A percentile compares a stretch with the other conserved stretches of the same genome.
These are phyloP conservation scores for Sciurus niger DNA, from an alignment of 2,113 vertebrate genomes.

Conservation along the genomic window DNA sequence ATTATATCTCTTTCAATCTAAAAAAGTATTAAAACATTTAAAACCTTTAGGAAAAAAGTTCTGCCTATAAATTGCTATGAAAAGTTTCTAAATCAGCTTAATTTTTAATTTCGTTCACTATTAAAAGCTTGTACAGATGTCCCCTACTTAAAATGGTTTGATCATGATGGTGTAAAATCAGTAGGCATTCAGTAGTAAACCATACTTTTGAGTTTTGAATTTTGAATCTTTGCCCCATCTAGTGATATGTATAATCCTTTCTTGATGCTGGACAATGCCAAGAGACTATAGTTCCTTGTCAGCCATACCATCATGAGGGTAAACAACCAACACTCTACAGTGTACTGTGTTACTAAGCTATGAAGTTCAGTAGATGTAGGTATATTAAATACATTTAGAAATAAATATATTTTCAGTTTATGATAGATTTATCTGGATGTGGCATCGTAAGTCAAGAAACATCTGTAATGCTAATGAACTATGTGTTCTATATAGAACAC, in stretches of 20 bases:
- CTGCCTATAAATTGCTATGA: not conserved
- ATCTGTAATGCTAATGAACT: not conserved
- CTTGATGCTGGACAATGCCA: not conserved
- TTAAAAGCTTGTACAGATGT: not conserved
- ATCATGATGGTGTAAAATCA: not conserved
- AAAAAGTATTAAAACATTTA: not conserved
- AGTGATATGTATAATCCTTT: not conserved
- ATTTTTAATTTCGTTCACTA: conserved; percentile 47
- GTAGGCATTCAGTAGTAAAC: not conserved
- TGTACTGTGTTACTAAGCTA: not conserved
- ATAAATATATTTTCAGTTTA: not conserved
- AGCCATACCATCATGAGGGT: not conserved
- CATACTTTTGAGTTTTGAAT: conserved; percentile 1
- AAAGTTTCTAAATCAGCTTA: conserved; percentile 47
- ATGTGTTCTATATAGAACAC: not conserved
- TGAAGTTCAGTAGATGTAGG: not conserved
- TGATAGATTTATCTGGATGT: not conserved
- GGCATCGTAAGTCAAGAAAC: not conserved
- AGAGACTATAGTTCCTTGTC: not conserved
- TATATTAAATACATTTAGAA: not conserved
- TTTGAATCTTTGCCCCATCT: not conserved
- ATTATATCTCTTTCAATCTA: not conserved
- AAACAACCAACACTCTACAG: too few relatives aligned
- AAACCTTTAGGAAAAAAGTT: not conserved
- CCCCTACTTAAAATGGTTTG: not conserved